phyloP scores from a whole-genome alignment of 2,113 vertebrate species.

The Gulo gulo region DNA sequence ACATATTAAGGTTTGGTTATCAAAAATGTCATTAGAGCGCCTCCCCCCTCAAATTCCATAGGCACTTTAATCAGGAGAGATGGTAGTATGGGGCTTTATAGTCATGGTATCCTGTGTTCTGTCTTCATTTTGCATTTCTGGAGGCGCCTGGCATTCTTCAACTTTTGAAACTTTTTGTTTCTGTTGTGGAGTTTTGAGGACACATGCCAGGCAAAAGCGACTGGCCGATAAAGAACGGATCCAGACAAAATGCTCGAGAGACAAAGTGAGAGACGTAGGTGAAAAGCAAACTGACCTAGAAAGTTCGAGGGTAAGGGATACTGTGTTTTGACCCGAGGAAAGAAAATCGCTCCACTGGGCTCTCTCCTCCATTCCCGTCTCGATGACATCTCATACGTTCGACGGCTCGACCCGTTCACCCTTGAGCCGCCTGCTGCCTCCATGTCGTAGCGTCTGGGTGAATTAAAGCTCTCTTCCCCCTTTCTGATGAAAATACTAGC shows the following conservation, averaged over 20 bases:
- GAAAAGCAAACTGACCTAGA: background rate
- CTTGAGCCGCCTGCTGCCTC: background rate
- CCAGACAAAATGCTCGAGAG: background rate
- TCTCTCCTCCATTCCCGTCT: background rate
- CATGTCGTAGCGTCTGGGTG: background rate
- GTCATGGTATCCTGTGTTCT: background rate
- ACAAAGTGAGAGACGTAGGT: background rate
- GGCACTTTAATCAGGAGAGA: background rate
- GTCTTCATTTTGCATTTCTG: background rate
- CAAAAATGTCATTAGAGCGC: background rate
- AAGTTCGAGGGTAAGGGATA: background rate
- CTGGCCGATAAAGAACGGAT: background rate
- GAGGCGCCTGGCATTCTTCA: background rate
- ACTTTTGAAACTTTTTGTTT: background rate
- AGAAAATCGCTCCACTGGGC: background rate
- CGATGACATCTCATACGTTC: background rate
- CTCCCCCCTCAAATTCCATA: no score
- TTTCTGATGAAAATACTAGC: slow-evolving; percentile 53
- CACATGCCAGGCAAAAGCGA: background rate
- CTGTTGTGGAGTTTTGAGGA: background rate
- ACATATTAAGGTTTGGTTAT: background rate
- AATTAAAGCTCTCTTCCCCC: slow-evolving; percentile 39
- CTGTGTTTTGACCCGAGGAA: background rate
- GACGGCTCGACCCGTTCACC: background rate
- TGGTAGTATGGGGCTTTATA: rapidly evolving